Evolutionary conservation across 2,888 invertebrate genomes (phyloP), one percentile per base, ranked within the genome.

Genomic region (Drosophila kambysellisi): DNA sequence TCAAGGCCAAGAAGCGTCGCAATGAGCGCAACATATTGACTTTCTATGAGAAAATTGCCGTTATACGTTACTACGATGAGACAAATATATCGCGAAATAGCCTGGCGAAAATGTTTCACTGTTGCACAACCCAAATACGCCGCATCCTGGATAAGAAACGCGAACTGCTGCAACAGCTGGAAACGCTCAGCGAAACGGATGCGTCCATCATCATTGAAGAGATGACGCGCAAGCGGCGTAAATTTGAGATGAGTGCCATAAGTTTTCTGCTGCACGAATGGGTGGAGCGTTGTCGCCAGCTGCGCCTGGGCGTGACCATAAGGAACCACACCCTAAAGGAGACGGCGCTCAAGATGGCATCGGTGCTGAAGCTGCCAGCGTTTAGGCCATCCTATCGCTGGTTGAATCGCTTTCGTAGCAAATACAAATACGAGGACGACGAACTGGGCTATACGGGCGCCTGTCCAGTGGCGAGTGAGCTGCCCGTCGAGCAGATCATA

Each of bases 41-140:
- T 15, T 92, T 92, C 35, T 92, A 92, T 74, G 92, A 92, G 59
- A 92, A 92, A 76, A 92, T 92, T n/a, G 92, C 92, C 6, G 92
- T 92, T 0, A 92, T 92, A 62, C 92, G 92, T 1, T 92, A 92
- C 61, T 91, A 92, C 60, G 92, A 92, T 57, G 92, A 91, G 57
- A 92, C 92, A 17, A 92, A 92, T 51, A 88, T 92, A 41, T 92
- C 92, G 0, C 79, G 92, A 1, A 92, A 92, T 41, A 92, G 92
- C 46, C 78, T 92, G 81, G 92, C 92, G 29, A 92, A 92, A 76
- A 91, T 92, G 90, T 92, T 92, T 58, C 92, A 92, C 52, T 92
- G 92, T 68, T 92, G 92, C 48, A 92, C 93, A n/a, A 92, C 92
- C 15, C 92, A 92, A 75, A 92, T 92, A 51, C 92, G 92, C 4